Percentiles rank a stretch among this genome's conserved stretches.
Evolutionary conservation across 2,113 vertebrate genomes (phyloP).

Genomic region (Bucco capensis): DNA sequence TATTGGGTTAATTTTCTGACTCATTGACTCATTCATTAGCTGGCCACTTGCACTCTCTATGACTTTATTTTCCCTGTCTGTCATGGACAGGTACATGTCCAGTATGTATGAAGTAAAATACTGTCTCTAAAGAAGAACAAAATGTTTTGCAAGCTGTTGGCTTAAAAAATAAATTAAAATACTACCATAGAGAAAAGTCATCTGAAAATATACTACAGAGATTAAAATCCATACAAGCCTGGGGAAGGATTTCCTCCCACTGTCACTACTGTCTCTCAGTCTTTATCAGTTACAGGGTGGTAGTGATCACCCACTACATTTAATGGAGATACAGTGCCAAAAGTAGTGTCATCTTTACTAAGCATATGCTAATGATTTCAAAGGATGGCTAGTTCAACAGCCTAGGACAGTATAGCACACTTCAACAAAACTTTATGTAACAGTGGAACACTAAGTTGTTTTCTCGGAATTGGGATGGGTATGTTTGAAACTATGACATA

Average conservation of each 20-base stretch:
- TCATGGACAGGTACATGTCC: not conserved
- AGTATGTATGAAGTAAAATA: not conserved
- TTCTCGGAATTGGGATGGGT: not conserved
- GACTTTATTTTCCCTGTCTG: not conserved
- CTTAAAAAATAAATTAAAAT: not conserved
- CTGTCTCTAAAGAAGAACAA: not conserved
- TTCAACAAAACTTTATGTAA: not conserved
- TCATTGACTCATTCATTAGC: not conserved
- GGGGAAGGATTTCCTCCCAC: not conserved
- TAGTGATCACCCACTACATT: not conserved
- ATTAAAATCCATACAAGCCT: not conserved
- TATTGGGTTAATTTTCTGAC: not conserved
- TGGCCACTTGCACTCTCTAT: not conserved
- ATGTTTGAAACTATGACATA: not conserved
- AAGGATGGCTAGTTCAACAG: not conserved
- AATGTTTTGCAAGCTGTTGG: not conserved
- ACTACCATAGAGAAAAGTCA: not conserved
- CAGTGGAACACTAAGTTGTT: not conserved
- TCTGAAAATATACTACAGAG: not conserved
- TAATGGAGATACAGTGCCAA: not conserved
- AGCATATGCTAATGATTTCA: accelerated
- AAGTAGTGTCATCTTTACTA: not conserved
- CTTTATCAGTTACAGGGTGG: not conserved
- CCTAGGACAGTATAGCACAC: not conserved
- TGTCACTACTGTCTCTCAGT: not conserved